A percentile compares a stretch with the other conserved stretches of the same genome.
These are phyloP conservation scores for Arizona elegans DNA, from an alignment of 2,113 vertebrate species.

Conservation along the genomic window DNA sequence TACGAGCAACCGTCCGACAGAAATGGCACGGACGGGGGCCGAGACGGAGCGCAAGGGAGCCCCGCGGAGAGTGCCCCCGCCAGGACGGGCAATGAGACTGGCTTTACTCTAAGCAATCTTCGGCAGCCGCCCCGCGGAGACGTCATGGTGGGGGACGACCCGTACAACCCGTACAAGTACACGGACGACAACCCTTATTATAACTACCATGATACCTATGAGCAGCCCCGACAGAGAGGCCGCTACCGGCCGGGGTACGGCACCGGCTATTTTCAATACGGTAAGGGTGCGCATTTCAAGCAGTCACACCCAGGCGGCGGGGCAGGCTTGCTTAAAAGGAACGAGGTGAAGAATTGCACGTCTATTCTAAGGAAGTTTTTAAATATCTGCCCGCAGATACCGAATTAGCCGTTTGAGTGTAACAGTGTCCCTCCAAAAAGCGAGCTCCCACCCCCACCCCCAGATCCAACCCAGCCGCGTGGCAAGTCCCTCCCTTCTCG, in stretches of 20 bases:
- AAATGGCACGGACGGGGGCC: not conserved
- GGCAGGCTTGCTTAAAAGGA: not conserved
- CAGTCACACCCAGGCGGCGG: not conserved
- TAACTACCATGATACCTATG: conserved; percentile 91
- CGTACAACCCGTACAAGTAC: conserved; percentile 87
- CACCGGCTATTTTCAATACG: conserved; percentile 85
- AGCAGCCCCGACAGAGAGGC: conserved; percentile 73
- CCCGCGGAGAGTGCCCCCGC: not conserved
- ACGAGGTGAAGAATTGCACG: not conserved
- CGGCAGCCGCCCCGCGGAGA: conserved; percentile 68
- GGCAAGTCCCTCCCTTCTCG: not conserved
- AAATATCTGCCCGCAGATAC: not conserved
- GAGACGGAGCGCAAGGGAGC: not conserved
- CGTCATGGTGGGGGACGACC: conserved; percentile 87
- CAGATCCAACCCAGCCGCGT: not conserved
- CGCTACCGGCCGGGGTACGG: conserved; percentile 79
- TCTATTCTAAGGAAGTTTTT: too few relatives aligned
- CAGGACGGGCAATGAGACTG: conserved; percentile 17
- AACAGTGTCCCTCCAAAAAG: not conserved
- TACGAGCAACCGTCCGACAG: conserved; percentile 20
- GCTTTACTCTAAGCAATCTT: conserved; percentile 51
- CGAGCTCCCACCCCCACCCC: not conserved
- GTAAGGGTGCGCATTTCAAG: conserved; percentile 68
- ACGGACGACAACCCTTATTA: conserved; percentile 89
- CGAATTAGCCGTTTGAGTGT: not conserved